Evolutionary conservation across 2,888 invertebrate species (phyloP).

Genomic region (Esperia sulphurella): DNA sequence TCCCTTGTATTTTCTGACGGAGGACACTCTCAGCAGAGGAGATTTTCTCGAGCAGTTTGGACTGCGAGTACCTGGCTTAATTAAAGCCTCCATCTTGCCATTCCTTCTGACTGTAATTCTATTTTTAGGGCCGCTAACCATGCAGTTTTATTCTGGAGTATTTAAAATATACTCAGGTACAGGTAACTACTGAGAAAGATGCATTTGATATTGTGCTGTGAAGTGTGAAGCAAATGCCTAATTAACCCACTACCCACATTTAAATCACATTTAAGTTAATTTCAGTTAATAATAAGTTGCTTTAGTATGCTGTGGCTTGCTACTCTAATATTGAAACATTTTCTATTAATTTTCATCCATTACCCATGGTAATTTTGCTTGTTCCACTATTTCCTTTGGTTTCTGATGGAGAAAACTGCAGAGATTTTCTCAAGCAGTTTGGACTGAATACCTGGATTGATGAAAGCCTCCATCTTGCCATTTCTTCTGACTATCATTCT

Average conservation of each 20-base stretch:
- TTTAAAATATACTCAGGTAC: constrained; percentile 84
- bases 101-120: constrained; percentile 88
- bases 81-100: constrained; percentile 86
- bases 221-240: too few relatives aligned
- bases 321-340: too few relatives aligned
- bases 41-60: constrained; percentile 87
- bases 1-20: constrained; percentile 85
- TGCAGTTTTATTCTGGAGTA: constrained; percentile 84
- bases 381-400: constrained; percentile 87
- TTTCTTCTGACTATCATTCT: constrained; percentile 88
- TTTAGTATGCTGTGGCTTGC: constrained; percentile 89
- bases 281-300: too few relatives aligned
- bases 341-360: too few relatives aligned
- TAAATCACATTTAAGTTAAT: too few relatives aligned
- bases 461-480: constrained; percentile 86
- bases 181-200: too few relatives aligned
- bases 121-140: constrained; percentile 90
- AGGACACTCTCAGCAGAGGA: constrained; percentile 79
- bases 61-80: constrained; percentile 84
- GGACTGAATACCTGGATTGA: constrained; percentile 88
- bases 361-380: too few relatives aligned
- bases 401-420: constrained; percentile 81
- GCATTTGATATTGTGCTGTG: too few relatives aligned
- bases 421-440: constrained; percentile 83
- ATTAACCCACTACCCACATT: too few relatives aligned